These are phyloP conservation scores for Benthosema pterotum DNA, from an alignment of 2,797 vertebrate species.

Conservation along the genomic window DNA sequence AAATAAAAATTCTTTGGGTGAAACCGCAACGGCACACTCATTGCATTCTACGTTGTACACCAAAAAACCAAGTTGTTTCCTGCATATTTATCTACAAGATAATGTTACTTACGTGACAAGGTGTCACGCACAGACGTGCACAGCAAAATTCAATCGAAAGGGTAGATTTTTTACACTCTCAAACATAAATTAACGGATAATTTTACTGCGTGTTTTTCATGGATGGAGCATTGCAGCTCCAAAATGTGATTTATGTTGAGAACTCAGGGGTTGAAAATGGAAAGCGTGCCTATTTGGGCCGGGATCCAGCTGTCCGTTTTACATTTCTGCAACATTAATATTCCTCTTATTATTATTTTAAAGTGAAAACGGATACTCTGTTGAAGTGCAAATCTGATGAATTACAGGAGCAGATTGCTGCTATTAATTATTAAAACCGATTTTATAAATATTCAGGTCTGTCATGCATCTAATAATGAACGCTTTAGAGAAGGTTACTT, in stretches of 20 bases:
- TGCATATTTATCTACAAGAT: conserved; percentile 74
- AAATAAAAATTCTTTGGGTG: conserved; percentile 86
- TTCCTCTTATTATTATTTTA: conserved; percentile 89
- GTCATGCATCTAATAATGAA: conserved; percentile 90
- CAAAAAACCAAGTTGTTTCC: conserved; percentile 82
- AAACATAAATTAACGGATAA: no score
- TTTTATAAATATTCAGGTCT: conserved; percentile 99
- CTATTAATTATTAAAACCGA: conserved; percentile 99
- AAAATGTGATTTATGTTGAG: conserved; percentile 66
- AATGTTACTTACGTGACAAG: conserved; percentile 68
- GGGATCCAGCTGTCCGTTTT: conserved; percentile 77
- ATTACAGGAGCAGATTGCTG: conserved; percentile 98
- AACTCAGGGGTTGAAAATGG: conserved; percentile 59
- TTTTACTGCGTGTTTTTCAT: conserved; percentile 34
- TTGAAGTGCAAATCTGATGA: conserved; percentile 90
- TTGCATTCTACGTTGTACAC: conserved; percentile 85
- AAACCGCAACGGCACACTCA: conserved; percentile 82
- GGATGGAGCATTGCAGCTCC: conserved; percentile 37
- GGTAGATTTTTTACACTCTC: no score
- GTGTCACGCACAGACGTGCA: conserved; percentile 56
- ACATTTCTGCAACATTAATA: conserved; percentile 83
- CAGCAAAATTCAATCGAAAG: background rate
- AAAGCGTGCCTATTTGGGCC: conserved; percentile 55
- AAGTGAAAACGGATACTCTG: conserved; percentile 88
- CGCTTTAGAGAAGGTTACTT: conserved; percentile 89